These are phyloP conservation scores for Oligia strigilis DNA, from an alignment of 2,888 invertebrate genomes.

Conservation along the genomic window DNA sequence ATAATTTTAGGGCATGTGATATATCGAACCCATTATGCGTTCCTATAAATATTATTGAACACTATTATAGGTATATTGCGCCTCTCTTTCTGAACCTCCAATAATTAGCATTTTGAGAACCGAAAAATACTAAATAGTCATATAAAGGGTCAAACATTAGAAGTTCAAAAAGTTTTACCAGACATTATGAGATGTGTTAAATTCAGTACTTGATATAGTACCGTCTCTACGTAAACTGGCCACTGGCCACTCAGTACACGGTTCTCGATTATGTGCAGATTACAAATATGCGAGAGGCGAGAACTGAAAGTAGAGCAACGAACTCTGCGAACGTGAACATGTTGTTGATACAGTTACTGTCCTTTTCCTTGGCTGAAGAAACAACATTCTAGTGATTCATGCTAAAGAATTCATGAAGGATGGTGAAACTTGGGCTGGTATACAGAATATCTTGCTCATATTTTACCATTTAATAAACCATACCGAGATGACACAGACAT, in stretches of 20 bases:
- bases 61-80: neutral
- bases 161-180: neutral
- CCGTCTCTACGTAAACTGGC: neutral
- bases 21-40: neutral
- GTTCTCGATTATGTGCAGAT: constrained; percentile 22
- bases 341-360: constrained; percentile 31
- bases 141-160: neutral
- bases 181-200: no score
- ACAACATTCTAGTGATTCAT: constrained; percentile 22
- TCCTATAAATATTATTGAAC: neutral
- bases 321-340: constrained; percentile 34
- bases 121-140: neutral
- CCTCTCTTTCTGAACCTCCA: neutral
- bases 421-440: constrained; percentile 4
- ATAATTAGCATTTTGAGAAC: neutral
- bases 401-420: neutral
- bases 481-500: no score
- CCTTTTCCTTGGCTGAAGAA: constrained; percentile 43
- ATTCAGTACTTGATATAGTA: neutral
- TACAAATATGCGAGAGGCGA: constrained; percentile 49
- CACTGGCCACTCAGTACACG: constrained; percentile 11
- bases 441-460: neutral
- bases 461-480: neutral
- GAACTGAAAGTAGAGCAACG: constrained; percentile 56
- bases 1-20: neutral